Conservation (phyloP, 2,888 invertebrate species). For the Oscheius sp. region DNA sequence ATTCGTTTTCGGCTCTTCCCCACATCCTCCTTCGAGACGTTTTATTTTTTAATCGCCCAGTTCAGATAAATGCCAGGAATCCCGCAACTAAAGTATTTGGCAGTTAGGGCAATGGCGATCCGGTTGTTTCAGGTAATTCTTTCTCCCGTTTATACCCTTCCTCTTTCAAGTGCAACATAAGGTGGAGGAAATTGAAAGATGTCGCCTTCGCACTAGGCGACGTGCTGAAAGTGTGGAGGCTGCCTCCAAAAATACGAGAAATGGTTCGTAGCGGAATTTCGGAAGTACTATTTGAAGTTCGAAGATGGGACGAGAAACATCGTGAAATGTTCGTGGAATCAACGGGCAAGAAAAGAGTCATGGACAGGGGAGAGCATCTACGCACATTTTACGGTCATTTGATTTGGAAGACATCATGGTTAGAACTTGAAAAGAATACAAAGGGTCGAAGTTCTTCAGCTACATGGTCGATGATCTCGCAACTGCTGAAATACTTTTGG, state of each 20-base stretch:
- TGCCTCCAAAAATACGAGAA: constrained; percentile 39
- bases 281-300: constrained; percentile 45
- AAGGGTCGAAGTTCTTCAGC: not conserved
- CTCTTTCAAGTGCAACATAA: constrained; percentile 38
- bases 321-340: constrained; percentile 56
- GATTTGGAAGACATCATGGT: constrained; percentile 50
- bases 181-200: constrained; percentile 56
- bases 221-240: constrained; percentile 36
- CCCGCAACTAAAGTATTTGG: constrained; percentile 1
- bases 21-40: not conserved
- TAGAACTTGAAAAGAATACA: not conserved
- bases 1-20: too few species aligned
- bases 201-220: constrained; percentile 49
- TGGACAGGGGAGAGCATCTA: constrained; percentile 53
- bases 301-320: constrained; percentile 58
- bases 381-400: constrained; percentile 55
- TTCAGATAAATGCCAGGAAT: not conserved
- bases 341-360: constrained; percentile 45
- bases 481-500: constrained; percentile 44
- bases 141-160: too few species aligned
- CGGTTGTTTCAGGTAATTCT: constrained; percentile 14
- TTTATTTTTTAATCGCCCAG: not conserved
- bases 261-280: constrained; percentile 38
- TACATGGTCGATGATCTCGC: constrained; percentile 53
- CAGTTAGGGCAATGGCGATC: constrained; percentile 1